These are phyloP conservation scores for Nephrocerus scutellatus DNA, from an alignment of 2,888 invertebrate genomes.

Conservation along the genomic window DNA sequence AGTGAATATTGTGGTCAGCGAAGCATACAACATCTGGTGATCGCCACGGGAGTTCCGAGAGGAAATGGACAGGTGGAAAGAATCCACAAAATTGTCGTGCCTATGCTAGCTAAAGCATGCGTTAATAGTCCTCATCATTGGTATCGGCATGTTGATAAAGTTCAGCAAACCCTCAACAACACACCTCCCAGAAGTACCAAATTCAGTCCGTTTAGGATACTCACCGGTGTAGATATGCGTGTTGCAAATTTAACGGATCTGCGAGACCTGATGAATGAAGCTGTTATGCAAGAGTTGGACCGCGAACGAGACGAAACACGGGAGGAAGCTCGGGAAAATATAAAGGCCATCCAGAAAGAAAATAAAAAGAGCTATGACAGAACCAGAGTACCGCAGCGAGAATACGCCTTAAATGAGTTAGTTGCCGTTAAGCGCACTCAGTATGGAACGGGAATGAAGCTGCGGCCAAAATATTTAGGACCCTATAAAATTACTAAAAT, in stretches of 20 bases:
- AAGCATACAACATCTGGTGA: constrained; percentile 26
- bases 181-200: constrained; percentile 1
- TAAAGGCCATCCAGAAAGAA: constrained; percentile 3
- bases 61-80: constrained; percentile 38
- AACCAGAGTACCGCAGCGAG: not conserved
- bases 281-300: constrained; percentile 1
- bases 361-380: constrained; percentile 5
- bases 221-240: constrained; percentile 19
- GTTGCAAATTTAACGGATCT: constrained; percentile 1
- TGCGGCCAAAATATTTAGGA: constrained; percentile 11
- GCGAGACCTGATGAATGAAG: constrained; percentile 8
- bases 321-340: constrained; percentile 4
- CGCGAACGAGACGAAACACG: constrained; percentile 2
- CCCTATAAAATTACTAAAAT: constrained; percentile 9
- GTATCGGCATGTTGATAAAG: constrained; percentile 23
- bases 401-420: constrained; percentile 9
- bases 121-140: constrained; percentile 26
- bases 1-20: constrained; percentile 30
- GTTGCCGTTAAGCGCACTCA: constrained; percentile 17
- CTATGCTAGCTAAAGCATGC: constrained; percentile 35
- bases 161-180: constrained; percentile 22
- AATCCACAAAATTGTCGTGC: constrained; percentile 32
- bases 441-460: constrained; percentile 14
- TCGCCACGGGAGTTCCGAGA: constrained; percentile 31
- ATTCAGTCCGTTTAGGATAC: constrained; percentile 13